These are phyloP conservation scores for Pseudopleuronectes americanus DNA, from an alignment of 2,797 vertebrate genomes.

Conservation along the genomic window DNA sequence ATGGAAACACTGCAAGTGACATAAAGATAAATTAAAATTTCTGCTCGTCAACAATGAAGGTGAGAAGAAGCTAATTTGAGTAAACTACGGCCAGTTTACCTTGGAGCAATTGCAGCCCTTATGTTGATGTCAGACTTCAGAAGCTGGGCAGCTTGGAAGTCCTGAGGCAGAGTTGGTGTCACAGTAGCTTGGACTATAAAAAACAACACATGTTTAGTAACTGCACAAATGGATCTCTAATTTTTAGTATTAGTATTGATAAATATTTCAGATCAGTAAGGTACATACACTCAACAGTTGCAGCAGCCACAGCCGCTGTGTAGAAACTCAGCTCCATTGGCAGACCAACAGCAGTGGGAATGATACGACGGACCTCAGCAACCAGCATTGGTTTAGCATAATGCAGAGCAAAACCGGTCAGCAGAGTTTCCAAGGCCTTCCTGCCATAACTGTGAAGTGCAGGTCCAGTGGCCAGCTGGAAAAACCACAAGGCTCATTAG, in stretches of 20 bases:
- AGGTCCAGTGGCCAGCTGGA: conserved; percentile 72
- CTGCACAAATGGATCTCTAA: background rate
- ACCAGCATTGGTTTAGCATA: conserved; percentile 80
- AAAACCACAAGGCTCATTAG: background rate
- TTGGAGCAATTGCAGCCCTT: conserved; percentile 76
- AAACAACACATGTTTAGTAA: conserved; percentile 10
- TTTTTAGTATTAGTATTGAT: background rate
- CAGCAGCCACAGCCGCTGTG: conserved; percentile 77
- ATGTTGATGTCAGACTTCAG: conserved; percentile 82
- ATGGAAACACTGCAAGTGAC: conserved; percentile 78
- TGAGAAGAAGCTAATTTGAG: background rate
- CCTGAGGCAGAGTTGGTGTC: conserved; percentile 76
- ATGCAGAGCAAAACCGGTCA: conserved; percentile 69
- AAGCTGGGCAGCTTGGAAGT: conserved; percentile 77
- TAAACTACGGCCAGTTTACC: conserved; percentile 66
- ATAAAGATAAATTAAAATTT: conserved; percentile 9
- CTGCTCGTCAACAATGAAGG: background rate
- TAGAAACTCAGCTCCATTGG: conserved; percentile 87
- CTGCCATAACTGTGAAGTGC: conserved; percentile 51
- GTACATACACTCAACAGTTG: conserved; percentile 72
- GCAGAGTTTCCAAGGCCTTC: conserved; percentile 62
- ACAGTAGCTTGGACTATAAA: conserved; percentile 77
- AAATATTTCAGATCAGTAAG: background rate
- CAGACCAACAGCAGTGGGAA: conserved; percentile 83
- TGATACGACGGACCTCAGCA: conserved; percentile 81